These are phyloP conservation scores for Myopa tessellatipennis DNA, from an alignment of 2,888 invertebrate species.

Conservation along the genomic window DNA sequence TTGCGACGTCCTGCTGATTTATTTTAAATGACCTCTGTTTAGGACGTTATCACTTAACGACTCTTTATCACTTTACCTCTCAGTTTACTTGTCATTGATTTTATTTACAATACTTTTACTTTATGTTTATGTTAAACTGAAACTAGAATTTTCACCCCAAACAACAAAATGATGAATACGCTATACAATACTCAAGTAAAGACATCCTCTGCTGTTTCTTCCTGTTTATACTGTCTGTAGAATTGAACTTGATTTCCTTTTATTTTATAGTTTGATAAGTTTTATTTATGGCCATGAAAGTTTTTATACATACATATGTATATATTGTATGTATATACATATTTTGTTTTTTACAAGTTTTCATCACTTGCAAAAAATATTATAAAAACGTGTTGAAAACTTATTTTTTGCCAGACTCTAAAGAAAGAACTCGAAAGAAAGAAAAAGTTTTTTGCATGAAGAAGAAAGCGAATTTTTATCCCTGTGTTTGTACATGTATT, in stretches of 20 bases:
- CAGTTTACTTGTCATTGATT: no score
- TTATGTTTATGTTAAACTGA: no score
- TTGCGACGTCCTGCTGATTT: neutral
- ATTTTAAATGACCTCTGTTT: conserved; percentile 13
- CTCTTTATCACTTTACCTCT: no score
- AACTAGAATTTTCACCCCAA: no score
- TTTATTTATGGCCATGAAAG: neutral
- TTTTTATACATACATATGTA: no score
- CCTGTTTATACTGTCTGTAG: neutral
- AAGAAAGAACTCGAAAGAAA: neutral
- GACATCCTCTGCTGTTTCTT: neutral
- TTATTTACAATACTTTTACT: no score
- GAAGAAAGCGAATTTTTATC: neutral
- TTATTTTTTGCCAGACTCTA: neutral
- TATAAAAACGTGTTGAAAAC: neutral
- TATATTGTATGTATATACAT: no score
- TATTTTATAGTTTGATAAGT: neutral
- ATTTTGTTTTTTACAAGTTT: neutral
- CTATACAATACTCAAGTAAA: neutral
- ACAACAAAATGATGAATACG: no score
- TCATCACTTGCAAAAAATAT: neutral
- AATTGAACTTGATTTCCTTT: neutral
- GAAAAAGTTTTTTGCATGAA: neutral
- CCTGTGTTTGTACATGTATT: no score
- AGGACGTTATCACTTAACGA: neutral